phyloP scores from a whole-genome alignment of 2,888 invertebrate species.

The Lampropteryx suffumata region DNA sequence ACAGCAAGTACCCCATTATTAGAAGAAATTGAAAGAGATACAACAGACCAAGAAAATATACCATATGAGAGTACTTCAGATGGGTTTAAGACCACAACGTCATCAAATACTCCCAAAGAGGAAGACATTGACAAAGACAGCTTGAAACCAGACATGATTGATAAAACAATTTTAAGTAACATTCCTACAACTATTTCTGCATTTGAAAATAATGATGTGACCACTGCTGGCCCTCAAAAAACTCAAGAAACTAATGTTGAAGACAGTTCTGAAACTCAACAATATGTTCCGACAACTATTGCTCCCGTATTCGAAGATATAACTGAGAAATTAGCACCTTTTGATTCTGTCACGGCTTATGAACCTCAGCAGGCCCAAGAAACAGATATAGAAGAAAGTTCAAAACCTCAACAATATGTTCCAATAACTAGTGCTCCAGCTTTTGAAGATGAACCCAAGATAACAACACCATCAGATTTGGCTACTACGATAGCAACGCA shows the following conservation, averaged over 20 bases:
- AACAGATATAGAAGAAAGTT: constrained; percentile 8
- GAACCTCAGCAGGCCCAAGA: constrained; percentile 8
- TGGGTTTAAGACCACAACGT: constrained; percentile 9
- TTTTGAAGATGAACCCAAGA: constrained; percentile 12
- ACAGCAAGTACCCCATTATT: constrained; percentile 35
- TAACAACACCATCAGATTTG: neutral
- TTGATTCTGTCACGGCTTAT: constrained; percentile 2
- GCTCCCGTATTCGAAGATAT: constrained; percentile 14
- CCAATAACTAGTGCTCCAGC: constrained; percentile 11
- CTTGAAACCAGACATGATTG: constrained; percentile 12
- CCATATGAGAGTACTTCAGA: constrained; percentile 15
- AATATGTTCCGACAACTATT: constrained; percentile 10
- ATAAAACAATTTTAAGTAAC: constrained; percentile 16
- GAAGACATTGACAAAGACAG: constrained; percentile 10
- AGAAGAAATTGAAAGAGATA: constrained; percentile 40
- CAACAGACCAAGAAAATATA: constrained; percentile 21
- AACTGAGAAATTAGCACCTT: constrained; percentile 5
- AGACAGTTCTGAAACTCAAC: constrained; percentile 7
- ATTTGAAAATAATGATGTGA: constrained; percentile 7
- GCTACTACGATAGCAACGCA: constrained; percentile 6
- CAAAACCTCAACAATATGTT: constrained; percentile 3
- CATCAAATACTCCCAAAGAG: constrained; percentile 7
- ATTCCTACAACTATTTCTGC: constrained; percentile 9
- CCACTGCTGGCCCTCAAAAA: constrained; percentile 5
- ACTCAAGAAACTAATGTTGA: constrained; percentile 1